Conservation (phyloP, 2,888 invertebrate species). For the Eutolmus rufibarbis region DNA sequence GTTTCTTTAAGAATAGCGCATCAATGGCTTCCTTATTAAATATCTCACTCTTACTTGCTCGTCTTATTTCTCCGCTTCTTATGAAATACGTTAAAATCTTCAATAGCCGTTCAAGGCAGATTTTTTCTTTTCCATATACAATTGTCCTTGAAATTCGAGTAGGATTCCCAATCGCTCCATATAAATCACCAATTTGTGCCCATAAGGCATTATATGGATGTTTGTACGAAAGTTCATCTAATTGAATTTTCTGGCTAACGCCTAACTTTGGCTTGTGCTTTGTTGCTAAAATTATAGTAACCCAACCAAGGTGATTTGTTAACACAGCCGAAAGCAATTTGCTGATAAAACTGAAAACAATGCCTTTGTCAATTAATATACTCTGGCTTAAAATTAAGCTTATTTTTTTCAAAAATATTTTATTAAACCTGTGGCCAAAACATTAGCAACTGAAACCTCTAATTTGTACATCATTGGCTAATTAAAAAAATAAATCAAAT, state of each 20-base stretch:
- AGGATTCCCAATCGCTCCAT: slow-evolving; percentile 84
- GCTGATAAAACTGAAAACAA: slow-evolving; percentile 82
- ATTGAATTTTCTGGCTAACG: slow-evolving; percentile 59
- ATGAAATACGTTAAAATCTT: slow-evolving; percentile 87
- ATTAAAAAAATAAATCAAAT: too few species aligned
- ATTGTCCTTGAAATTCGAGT: slow-evolving; percentile 81
- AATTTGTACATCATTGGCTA: too few species aligned
- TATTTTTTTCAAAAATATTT: too few species aligned
- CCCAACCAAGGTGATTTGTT: slow-evolving; percentile 92
- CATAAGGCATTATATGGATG: slow-evolving; percentile 88
- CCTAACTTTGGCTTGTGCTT: slow-evolving; percentile 54
- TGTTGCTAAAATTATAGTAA: slow-evolving; percentile 73
- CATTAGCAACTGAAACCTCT: too few species aligned
- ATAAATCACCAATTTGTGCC: slow-evolving; percentile 87
- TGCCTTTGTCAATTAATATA: neutral
- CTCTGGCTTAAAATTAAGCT: neutral
- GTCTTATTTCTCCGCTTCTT: slow-evolving; percentile 76
- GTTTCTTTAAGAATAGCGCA: slow-evolving; percentile 52
- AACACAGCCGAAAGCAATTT: slow-evolving; percentile 86
- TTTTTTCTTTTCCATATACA: slow-evolving; percentile 72
- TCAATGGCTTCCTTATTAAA: slow-evolving; percentile 55
- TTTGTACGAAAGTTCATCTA: slow-evolving; percentile 67
- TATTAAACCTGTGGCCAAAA: too few species aligned
- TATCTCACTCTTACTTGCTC: slow-evolving; percentile 64
- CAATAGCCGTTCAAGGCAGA: slow-evolving; percentile 76